Conservation (phyloP, 1,140 invertebrate species). For the Atta cephalotes region DNA sequence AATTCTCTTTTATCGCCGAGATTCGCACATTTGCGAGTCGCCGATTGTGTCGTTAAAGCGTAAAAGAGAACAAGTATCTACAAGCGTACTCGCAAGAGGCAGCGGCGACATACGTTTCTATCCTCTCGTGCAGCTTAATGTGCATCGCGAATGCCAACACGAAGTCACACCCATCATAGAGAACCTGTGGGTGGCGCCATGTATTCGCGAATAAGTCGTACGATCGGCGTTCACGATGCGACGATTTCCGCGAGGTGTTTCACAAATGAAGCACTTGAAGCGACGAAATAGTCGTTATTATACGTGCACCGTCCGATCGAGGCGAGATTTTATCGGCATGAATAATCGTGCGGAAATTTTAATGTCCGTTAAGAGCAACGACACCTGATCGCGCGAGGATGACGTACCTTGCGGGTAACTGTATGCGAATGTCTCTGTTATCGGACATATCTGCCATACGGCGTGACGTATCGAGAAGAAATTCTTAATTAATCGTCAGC, state of each 20-base stretch:
- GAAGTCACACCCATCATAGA: constrained; percentile 77
- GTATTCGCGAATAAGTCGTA: constrained; percentile 72
- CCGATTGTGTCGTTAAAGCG: constrained; percentile 58
- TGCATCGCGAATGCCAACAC: constrained; percentile 76
- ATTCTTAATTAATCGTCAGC: background rate
- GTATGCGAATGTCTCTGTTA: constrained; percentile 10
- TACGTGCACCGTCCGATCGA: constrained; percentile 41
- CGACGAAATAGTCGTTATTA: constrained; percentile 50
- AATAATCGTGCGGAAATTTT: constrained; percentile 59
- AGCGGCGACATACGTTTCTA: constrained; percentile 57
- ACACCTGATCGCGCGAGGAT: constrained; percentile 42
- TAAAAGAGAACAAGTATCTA: constrained; percentile 58
- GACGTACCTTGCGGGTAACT: constrained; percentile 39
- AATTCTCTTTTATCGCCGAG: constrained; percentile 11
- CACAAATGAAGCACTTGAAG: constrained; percentile 38
- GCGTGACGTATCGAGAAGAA: constrained; percentile 14
- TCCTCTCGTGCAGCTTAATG: constrained; percentile 67
- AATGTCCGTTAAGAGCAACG: constrained; percentile 59
- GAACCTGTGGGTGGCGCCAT: constrained; percentile 74
- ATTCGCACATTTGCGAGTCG: constrained; percentile 66
- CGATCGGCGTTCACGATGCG: constrained; percentile 55
- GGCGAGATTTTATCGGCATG: constrained; percentile 56
- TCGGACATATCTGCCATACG: background rate
- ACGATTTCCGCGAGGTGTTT: constrained; percentile 8
- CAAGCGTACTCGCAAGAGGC: constrained; percentile 50